These are phyloP conservation scores for Falco concolor DNA, from an alignment of 2,797 vertebrate species.

Conservation along the genomic window DNA sequence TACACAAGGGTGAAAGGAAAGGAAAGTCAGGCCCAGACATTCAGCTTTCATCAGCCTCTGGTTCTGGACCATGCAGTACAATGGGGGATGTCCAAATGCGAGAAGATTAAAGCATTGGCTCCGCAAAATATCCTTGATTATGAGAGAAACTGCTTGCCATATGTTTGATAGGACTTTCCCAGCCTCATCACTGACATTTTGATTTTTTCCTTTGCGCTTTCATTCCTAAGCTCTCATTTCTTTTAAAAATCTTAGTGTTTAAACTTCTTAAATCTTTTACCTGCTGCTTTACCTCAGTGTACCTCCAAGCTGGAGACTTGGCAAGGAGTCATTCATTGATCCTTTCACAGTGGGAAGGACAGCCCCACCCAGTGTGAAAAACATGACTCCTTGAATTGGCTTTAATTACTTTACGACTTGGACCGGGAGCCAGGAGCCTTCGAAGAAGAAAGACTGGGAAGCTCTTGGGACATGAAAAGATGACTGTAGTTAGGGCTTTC, in stretches of 20 bases:
- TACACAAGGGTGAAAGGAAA: not conserved
- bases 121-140: not conserved
- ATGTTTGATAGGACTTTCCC: not conserved
- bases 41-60: not conserved
- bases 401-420: conserved; percentile 16
- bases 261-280: not conserved
- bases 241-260: not conserved
- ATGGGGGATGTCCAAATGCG: not conserved
- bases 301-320: not conserved
- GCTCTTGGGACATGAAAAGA: not conserved
- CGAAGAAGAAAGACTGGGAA: not conserved
- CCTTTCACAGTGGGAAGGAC: not conserved
- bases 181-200: not conserved
- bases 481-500: not conserved
- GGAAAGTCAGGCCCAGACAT: not conserved
- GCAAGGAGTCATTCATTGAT: not conserved
- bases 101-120: not conserved
- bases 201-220: not conserved
- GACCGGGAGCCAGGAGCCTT: not conserved
- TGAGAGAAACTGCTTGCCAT: not conserved
- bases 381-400: not conserved
- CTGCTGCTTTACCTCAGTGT: not conserved
- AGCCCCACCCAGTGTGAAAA: not conserved
- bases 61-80: not conserved
- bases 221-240: not conserved